Evolutionary conservation across 1,140 invertebrate species (phyloP), one percentile per base, ranked within the genome.

Genomic region (Physella acuta): DNA sequence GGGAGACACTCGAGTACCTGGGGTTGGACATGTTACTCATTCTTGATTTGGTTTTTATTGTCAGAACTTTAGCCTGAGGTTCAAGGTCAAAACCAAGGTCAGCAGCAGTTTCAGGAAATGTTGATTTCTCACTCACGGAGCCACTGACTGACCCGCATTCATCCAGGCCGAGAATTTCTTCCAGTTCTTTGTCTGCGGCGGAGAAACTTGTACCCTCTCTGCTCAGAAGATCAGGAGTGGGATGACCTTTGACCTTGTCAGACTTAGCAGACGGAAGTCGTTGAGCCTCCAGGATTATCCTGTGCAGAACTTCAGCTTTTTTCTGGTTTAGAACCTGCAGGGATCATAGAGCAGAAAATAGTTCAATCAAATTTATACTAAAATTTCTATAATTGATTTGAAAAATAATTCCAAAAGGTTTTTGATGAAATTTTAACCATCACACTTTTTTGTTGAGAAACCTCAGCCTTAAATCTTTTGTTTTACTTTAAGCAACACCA

Each of bases 121-220:
- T n/a, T 58, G 73, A 64, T 16, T 74, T 64, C 2, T 37, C 61
- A 33, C 67, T 52, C 11, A 49, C 58, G 20, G 76, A 76, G 60
- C 75, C 53, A 2, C 53, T 51, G 14, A 26, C 39, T 36, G 71
- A 68, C n/a, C 36, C 51, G 8, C 34, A 31, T 24, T 20, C 60
- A 0, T 63, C 69, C 26, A 58, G 65, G 53, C 34, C 60, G 30
- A 73, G 39, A 36, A 73, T 76, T 20, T 74, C 76, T 37, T 78
- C 75, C 11, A 81, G 67, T 65, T 81, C 80, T 62, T 75, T 70
- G 53, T 81, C 80, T 53, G 78, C 80, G 33, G 77, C 75, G 53
- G 80, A 76, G 64, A 79, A 79, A 0, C 73, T 66, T 24, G 71
- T 74, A 2, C 71, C 76, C 17, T 79, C 73, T 51, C 77, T 71